Conservation (phyloP, 2,888 invertebrate species). For the Tenthredo amoena region DNA sequence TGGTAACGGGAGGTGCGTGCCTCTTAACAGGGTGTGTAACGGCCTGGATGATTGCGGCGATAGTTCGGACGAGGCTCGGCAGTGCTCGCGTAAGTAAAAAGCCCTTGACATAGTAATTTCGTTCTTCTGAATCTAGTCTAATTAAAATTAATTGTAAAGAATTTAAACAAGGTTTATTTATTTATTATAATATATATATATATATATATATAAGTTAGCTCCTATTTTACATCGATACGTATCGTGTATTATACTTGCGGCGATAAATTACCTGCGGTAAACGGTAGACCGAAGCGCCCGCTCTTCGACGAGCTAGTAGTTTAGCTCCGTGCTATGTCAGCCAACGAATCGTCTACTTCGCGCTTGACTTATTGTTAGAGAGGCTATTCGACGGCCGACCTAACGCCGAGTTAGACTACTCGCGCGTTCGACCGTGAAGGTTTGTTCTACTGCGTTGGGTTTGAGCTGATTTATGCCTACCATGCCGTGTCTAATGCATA, state of each 20-base stretch:
- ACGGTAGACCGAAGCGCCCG: constrained; percentile 1
- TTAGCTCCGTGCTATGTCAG: constrained; percentile 32
- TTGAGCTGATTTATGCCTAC: constrained; percentile 7
- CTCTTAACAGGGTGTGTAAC: constrained; percentile 88
- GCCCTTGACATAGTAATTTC: background rate
- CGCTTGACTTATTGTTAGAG: constrained; percentile 53
- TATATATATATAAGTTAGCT: too few relatives aligned
- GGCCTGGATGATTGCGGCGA: constrained; percentile 89
- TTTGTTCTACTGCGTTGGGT: constrained; percentile 37
- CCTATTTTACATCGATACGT: background rate
- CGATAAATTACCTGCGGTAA: background rate
- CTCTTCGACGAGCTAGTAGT: constrained; percentile 3
- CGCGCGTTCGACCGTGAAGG: constrained; percentile 27
- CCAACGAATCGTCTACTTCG: constrained; percentile 54
- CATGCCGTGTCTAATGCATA: constrained; percentile 30
- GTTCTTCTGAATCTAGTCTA: background rate
- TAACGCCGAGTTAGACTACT: constrained; percentile 47
- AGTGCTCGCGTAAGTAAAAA: constrained; percentile 87
- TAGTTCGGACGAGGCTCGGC: constrained; percentile 87
- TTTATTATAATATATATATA: too few relatives aligned
- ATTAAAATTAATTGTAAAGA: background rate
- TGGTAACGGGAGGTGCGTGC: constrained; percentile 82
- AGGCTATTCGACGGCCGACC: constrained; percentile 35
- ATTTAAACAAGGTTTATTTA: background rate
- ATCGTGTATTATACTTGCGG: background rate